Evolutionary conservation across 2,888 invertebrate species (phyloP).

Genomic region (Aethes cnicana): DNA sequence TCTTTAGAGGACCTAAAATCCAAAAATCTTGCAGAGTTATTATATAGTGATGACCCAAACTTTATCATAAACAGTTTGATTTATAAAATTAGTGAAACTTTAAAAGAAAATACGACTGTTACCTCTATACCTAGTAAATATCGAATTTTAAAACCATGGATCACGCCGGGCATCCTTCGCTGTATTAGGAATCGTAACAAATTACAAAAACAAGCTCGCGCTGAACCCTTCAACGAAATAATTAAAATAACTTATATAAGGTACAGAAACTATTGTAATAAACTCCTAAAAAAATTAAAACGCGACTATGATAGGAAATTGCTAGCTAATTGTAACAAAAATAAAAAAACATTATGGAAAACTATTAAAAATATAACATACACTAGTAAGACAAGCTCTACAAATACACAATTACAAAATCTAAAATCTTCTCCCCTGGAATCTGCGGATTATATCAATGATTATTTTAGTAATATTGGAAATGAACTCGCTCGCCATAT

Average conservation of each 20-base stretch:
- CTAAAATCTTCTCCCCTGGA: neutral
- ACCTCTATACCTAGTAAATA: no score
- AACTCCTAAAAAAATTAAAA: neutral
- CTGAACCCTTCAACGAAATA: neutral
- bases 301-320: neutral
- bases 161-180: neutral
- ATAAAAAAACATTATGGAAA: neutral
- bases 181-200: conserved; percentile 4
- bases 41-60: no score
- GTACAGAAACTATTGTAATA: neutral
- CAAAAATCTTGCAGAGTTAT: no score
- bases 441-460: neutral
- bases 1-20: no score
- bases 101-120: no score
- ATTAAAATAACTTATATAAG: neutral
- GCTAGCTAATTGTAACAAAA: neutral
- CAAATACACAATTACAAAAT: neutral
- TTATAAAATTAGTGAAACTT: no score
- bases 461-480: neutral
- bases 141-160: conserved; percentile 3
- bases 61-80: no score
- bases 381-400: neutral
- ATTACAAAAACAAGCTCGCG: neutral
- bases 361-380: conserved; percentile 2
- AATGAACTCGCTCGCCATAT: neutral